phyloP scores from a whole-genome alignment of 2,797 vertebrate genomes.

The Cirrhinus molitorella region DNA sequence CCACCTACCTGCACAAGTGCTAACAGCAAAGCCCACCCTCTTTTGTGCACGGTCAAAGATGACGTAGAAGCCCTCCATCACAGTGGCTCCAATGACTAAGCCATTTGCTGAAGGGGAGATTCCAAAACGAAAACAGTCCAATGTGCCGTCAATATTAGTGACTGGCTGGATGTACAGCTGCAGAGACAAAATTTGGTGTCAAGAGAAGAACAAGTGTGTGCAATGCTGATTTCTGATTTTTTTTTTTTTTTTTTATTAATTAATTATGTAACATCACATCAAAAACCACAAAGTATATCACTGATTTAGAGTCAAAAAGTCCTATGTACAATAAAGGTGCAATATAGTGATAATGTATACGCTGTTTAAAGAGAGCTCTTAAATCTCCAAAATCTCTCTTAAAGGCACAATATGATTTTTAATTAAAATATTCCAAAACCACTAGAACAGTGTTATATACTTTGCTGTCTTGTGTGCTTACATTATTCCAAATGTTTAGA shows the following conservation, averaged over 20 bases:
- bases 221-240: neutral
- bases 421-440: too few relatives aligned
- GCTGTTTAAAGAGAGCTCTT: neutral
- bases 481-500: too few relatives aligned
- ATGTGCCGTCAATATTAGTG: constrained; percentile 80
- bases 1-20: constrained; percentile 72
- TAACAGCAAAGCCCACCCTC: constrained; percentile 91
- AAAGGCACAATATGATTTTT: too few relatives aligned
- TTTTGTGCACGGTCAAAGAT: constrained; percentile 89
- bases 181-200: neutral
- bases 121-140: constrained; percentile 92
- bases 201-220: neutral
- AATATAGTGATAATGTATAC: neutral
- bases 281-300: neutral
- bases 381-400: too few relatives aligned
- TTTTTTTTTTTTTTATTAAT: too few relatives aligned
- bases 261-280: neutral
- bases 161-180: constrained; percentile 95
- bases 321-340: neutral
- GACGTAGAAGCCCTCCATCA: constrained; percentile 98
- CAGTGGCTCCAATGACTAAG: constrained; percentile 93
- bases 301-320: neutral
- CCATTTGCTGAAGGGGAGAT: constrained; percentile 89
- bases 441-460: too few relatives aligned
- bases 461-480: too few relatives aligned